A percentile compares a stretch with the other conserved stretches of the same genome.
Conservation (phyloP, 2,888 invertebrate genomes). For the Protonemura montana region DNA sequence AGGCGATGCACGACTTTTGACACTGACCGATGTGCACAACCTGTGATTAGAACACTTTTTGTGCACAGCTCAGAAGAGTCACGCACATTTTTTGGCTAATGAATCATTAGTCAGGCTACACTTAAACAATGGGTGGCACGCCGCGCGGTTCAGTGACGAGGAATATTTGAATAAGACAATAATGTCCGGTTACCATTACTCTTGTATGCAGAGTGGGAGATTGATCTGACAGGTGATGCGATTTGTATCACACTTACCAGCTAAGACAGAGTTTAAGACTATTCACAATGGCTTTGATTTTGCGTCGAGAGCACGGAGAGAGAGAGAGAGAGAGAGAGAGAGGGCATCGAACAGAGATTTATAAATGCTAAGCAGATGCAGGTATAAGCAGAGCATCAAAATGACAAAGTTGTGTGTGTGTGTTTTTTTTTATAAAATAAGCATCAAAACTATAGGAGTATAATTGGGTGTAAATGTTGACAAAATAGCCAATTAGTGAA, state of each 20-base stretch:
- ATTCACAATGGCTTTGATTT: not conserved
- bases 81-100: conserved; percentile 21
- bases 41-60: conserved; percentile 20
- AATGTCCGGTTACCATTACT: conserved; percentile 29
- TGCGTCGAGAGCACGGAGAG: no score
- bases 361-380: no score
- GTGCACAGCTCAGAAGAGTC: conserved; percentile 15
- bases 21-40: conserved; percentile 35
- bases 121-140: not conserved
- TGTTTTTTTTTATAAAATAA: no score
- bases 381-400: no score
- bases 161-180: conserved; percentile 29
- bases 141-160: not conserved
- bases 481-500: no score
- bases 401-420: no score
- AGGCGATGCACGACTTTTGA: conserved; percentile 33
- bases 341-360: no score
- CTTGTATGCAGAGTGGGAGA: conserved; percentile 22
- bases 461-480: no score
- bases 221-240: conserved; percentile 20
- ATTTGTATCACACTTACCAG: conserved; percentile 10
- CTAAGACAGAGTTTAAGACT: not conserved
- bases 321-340: no score
- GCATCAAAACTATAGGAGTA: no score
- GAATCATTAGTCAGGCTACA: conserved; percentile 30